Percentiles rank a stretch among this genome's conserved stretches.
phyloP scores from a whole-genome alignment of 92 coral and sea anemone species.

The Siderastrea radians region DNA sequence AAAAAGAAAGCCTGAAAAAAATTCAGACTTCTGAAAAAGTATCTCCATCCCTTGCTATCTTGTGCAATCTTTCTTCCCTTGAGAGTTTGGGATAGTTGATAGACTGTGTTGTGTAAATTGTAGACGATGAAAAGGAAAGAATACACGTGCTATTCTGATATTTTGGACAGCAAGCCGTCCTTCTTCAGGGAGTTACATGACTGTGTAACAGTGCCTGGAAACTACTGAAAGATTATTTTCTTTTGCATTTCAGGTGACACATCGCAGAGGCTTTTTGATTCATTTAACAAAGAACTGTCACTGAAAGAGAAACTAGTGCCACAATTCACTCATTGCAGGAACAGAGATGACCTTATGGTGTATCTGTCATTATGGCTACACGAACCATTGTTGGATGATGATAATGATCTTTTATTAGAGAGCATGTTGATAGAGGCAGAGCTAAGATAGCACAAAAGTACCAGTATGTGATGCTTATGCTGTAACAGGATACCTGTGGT shows the following conservation, averaged over 20 bases:
- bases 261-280: constrained; percentile 76
- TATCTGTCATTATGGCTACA: constrained; percentile 93
- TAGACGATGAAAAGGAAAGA: too few species aligned
- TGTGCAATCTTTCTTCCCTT: too few species aligned
- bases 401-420: constrained; percentile 74
- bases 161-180: too few species aligned
- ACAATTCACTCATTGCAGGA: constrained; percentile 72
- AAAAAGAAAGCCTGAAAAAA: too few species aligned
- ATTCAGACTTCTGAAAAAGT: too few species aligned
- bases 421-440: constrained; percentile 93
- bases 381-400: constrained; percentile 86
- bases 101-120: too few species aligned
- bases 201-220: not conserved
- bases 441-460: constrained; percentile 64
- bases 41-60: too few species aligned
- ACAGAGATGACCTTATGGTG: constrained; percentile 83
- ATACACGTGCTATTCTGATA: too few species aligned
- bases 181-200: too few species aligned
- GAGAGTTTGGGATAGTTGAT: too few species aligned
- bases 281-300: constrained; percentile 81
- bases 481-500: too few species aligned
- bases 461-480: too few species aligned
- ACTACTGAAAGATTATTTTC: not conserved
- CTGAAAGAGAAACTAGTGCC: constrained; percentile 87
- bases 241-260: constrained; percentile 56